Conservation (phyloP, 2,888 invertebrate genomes). For the Cantharis rufa region DNA sequence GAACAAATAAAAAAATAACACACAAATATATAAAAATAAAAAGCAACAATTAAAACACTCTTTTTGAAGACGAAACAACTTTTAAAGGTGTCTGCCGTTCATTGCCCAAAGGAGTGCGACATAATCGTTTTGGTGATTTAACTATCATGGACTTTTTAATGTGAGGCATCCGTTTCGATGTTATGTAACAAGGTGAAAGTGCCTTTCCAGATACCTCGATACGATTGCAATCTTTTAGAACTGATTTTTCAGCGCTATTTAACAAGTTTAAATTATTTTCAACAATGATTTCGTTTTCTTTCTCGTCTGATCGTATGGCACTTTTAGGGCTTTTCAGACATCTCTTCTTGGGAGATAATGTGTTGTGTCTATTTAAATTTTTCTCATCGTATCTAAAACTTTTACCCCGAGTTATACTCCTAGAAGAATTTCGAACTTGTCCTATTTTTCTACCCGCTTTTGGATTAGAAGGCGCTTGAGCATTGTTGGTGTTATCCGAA, state of each 20-base stretch:
- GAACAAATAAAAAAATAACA: background rate
- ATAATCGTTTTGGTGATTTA: constrained; percentile 61
- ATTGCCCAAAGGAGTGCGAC: constrained; percentile 55
- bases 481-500: constrained; percentile 35
- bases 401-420: constrained; percentile 38
- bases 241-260: constrained; percentile 28
- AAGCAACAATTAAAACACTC: background rate
- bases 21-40: background rate
- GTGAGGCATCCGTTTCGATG: constrained; percentile 57
- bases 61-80: constrained; percentile 37
- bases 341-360: constrained; percentile 43
- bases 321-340: constrained; percentile 11
- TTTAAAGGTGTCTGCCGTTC: constrained; percentile 65
- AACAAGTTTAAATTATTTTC: constrained; percentile 30
- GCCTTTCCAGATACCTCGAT: constrained; percentile 9
- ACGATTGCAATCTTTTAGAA: constrained; percentile 32
- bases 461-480: background rate
- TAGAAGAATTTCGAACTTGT: constrained; percentile 34
- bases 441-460: constrained; percentile 36
- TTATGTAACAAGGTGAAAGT: constrained; percentile 34
- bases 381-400: constrained; percentile 43
- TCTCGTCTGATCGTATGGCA: constrained; percentile 14
- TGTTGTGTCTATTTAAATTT: constrained; percentile 40
- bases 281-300: constrained; percentile 34
- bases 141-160: constrained; percentile 64